A percentile compares a stretch with the other conserved stretches of the same genome.
phyloP scores from a whole-genome alignment of 2,888 invertebrate species.

The Anodontia alba region DNA sequence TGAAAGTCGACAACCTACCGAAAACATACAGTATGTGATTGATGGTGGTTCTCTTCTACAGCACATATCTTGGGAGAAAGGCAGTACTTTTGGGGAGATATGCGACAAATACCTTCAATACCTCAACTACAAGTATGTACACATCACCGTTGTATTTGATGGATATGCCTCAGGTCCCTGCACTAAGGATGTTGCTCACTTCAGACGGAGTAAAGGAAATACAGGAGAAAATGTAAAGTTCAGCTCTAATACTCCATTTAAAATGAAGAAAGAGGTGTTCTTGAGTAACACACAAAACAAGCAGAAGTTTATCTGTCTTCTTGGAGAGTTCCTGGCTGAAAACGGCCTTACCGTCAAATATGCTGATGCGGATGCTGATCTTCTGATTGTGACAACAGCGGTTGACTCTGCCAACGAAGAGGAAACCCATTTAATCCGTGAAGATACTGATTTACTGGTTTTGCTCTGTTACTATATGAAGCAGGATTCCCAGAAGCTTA shows the following conservation, averaged over 20 bases:
- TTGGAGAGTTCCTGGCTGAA: slow-evolving; percentile 1
- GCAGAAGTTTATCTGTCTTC: slow-evolving; percentile 31
- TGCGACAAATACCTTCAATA: slow-evolving; percentile 19
- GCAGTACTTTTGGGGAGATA: slow-evolving; percentile 14
- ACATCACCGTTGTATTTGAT: slow-evolving; percentile 39
- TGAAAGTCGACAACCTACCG: neutral
- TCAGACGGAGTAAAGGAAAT: slow-evolving; percentile 12
- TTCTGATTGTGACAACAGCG: slow-evolving; percentile 31
- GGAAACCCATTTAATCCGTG: slow-evolving; percentile 13
- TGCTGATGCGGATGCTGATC: slow-evolving; percentile 37
- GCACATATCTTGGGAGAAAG: slow-evolving; percentile 21
- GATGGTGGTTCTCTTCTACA: slow-evolving; percentile 22
- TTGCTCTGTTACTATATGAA: slow-evolving; percentile 21
- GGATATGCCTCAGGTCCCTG: slow-evolving; percentile 30
- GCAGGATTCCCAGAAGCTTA: neutral
- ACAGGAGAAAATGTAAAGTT: slow-evolving; percentile 33
- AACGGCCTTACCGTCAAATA: slow-evolving; percentile 2
- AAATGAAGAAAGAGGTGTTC: slow-evolving; percentile 38
- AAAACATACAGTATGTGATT: neutral
- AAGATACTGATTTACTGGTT: slow-evolving; percentile 45
- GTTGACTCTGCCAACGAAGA: slow-evolving; percentile 2
- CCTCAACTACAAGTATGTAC: neutral
- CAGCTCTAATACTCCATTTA: slow-evolving; percentile 24
- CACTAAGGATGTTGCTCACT: slow-evolving; percentile 36
- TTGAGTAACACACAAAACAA: slow-evolving; percentile 40